A percentile compares a stretch with the other conserved stretches of the same genome.
Conservation (phyloP, 2,888 invertebrate genomes). For the Clanis bilineata region DNA sequence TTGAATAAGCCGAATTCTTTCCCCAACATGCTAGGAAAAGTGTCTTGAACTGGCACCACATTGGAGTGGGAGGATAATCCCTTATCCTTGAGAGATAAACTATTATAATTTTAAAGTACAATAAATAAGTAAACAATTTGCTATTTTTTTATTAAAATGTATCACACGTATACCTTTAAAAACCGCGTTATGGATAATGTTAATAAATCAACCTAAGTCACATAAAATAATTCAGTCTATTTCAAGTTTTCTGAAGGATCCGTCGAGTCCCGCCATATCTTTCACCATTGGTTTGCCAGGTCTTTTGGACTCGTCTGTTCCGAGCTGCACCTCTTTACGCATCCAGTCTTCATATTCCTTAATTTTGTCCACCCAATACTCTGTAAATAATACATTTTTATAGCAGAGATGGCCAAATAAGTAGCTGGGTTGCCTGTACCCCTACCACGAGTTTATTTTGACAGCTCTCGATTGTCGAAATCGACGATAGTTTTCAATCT, state of each 20-base stretch:
- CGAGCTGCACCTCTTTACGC: slow-evolving; percentile 72
- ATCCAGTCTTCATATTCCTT: slow-evolving; percentile 80
- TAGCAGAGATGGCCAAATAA: no score
- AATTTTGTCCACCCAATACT: slow-evolving; percentile 77
- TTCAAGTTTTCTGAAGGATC: slow-evolving; percentile 79
- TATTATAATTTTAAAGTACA: no score
- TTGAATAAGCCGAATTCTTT: no score
- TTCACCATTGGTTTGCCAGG: slow-evolving; percentile 71
- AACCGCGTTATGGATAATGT: neutral
- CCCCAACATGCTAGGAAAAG: no score
- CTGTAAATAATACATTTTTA: slow-evolving; percentile 39
- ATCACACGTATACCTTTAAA: neutral
- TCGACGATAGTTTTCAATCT: no score
- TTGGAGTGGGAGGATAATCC: no score
- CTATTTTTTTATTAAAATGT: neutral
- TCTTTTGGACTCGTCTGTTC: slow-evolving; percentile 81
- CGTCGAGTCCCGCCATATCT: slow-evolving; percentile 72
- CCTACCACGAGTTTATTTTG: no score
- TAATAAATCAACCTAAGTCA: neutral
- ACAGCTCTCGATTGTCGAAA: no score
- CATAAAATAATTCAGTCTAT: slow-evolving; percentile 61
- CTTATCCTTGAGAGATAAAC: no score
- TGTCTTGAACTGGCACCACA: no score
- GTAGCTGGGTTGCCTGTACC: no score
- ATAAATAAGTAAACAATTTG: neutral